Base-by-base conservation (phyloP, 2,888 invertebrate genomes). In the Sympetrum striolatum region DNA sequence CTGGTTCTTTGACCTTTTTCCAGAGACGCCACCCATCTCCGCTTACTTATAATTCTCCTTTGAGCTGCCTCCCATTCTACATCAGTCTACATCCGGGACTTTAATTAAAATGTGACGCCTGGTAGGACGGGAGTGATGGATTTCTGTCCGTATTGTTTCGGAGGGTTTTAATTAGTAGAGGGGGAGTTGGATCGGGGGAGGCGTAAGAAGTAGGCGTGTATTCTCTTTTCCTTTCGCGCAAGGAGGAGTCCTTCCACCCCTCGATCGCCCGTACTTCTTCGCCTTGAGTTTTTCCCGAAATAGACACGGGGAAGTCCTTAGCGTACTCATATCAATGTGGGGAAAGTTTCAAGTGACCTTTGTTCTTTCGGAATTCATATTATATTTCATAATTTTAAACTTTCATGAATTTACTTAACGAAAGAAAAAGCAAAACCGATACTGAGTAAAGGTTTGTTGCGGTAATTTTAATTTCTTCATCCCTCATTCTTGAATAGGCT, bases 41-140 rank as follows among this genome's bases (percentile, higher is more conserved):
- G 58, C 86, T 60, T 58, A 35, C 22, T 60, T 22, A 15, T 86
- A 58, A 37, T 39, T 37, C 60, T 53, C 31, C 64, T 37, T 64
- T 60, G 35, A 25, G 60, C 86, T 22, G 60, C 39, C 60, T 25
- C 64, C 60, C 64, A 35, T 37, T 80, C 31, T 37, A 37, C 86
- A 86, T 64, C 86, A 58, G 58, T 86, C 86, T 86, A 86, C 64
- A 86, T 86, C 86, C 86, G 86, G 86, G 86, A 81, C 80, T 90
- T 90, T 90, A 90, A 90, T 90, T 90, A 90, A 90, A 90, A 90
- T 90, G 90, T 81, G 90, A 90, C 90, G 90, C 90, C 90, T 90
- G 53, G 90, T 58, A 90, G 90, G 80, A 90, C 39, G 80, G 80
- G 58, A 90, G 90, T 90, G 90, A 90, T 90, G 90, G 90, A 90